Evolutionary conservation across 2,797 vertebrate species (phyloP).

Genomic region (Hoplostethus atlanticus): DNA sequence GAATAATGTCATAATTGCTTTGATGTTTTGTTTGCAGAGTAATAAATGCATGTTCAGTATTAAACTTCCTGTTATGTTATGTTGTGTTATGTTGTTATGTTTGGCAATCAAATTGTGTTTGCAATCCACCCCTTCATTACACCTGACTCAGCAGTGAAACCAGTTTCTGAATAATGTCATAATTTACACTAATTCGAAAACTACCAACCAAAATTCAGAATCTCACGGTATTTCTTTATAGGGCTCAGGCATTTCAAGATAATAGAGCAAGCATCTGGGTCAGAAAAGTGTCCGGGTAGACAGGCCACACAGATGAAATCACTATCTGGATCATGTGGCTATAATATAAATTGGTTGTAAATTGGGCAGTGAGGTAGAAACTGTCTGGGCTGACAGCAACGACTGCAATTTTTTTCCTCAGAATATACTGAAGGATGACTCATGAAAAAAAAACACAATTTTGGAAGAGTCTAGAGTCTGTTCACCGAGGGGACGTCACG

Average conservation of each 20-base stretch:
- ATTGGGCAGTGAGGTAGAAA: background rate
- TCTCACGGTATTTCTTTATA: background rate
- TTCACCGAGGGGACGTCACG: background rate
- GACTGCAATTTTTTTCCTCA: background rate
- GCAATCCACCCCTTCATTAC: background rate
- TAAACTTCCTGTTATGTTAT: slow-evolving; percentile 23
- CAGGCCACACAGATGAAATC: background rate
- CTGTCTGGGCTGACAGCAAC: background rate
- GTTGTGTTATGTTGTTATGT: no score
- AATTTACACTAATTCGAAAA: background rate
- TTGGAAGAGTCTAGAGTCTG: background rate
- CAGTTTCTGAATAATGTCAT: background rate
- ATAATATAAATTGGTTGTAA: background rate
- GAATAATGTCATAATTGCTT: slow-evolving; percentile 3
- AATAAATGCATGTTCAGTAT: slow-evolving; percentile 40
- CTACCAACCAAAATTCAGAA: background rate
- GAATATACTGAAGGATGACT: background rate
- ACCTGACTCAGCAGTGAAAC: background rate
- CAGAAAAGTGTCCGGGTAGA: background rate
- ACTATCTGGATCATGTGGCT: background rate
- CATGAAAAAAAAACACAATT: background rate
- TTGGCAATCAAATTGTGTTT: slow-evolving; percentile 2
- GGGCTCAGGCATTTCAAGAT: background rate
- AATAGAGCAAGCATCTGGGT: background rate
- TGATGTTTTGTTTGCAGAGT: slow-evolving; percentile 37